phyloP scores from a whole-genome alignment of 2,113 vertebrate genomes.

The Hippocampus mohnikei region DNA sequence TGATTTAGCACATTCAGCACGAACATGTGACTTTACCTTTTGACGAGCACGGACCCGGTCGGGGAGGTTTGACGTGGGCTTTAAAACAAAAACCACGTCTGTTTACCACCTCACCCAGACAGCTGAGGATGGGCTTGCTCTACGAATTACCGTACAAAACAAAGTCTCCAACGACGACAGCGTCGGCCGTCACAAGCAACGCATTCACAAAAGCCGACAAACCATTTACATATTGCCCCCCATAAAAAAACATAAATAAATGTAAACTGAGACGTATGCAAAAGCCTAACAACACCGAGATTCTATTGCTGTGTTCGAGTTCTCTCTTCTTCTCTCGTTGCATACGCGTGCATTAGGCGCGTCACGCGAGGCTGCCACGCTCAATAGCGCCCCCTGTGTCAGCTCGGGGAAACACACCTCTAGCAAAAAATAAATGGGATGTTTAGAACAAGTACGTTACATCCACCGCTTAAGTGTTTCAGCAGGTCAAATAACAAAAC shows the following conservation, averaged over 20 bases:
- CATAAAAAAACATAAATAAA: neutral
- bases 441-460: neutral
- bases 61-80: neutral
- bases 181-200: neutral
- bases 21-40: slow-evolving; percentile 25
- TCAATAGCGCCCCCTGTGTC: neutral
- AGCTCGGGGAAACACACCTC: neutral
- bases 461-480: neutral
- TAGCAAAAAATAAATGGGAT: neutral
- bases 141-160: slow-evolving; percentile 21
- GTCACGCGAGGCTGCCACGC: neutral
- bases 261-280: neutral
- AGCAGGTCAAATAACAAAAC: too few species aligned
- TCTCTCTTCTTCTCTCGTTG: neutral
- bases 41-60: neutral
- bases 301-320: neutral
- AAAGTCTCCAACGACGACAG: slow-evolving; percentile 11
- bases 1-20: neutral
- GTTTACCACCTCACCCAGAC: slow-evolving; percentile 17
- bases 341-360: neutral
- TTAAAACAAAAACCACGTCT: slow-evolving; percentile 9
- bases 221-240: slow-evolving; percentile 38
- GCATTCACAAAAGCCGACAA: neutral
- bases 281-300: neutral
- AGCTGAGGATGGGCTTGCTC: slow-evolving; percentile 32